A percentile compares a stretch with the other conserved stretches of the same genome.
These are phyloP conservation scores for Megatriorchis doriae DNA, from an alignment of 2,113 vertebrate genomes.

Conservation along the genomic window DNA sequence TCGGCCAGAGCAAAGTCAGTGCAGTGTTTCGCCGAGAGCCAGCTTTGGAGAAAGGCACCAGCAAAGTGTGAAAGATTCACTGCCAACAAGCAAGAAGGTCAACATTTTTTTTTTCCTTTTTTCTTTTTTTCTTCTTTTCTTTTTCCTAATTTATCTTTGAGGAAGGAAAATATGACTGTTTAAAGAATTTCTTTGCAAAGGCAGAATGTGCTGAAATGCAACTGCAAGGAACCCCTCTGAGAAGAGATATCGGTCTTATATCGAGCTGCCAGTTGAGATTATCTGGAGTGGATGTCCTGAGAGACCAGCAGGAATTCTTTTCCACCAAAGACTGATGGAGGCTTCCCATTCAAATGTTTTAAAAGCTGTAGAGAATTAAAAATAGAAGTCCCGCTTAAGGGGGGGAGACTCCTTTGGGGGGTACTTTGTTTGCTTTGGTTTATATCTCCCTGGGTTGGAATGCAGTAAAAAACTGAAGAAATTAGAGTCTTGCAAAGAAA, in stretches of 20 bases:
- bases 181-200: conserved; percentile 38
- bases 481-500: conserved; percentile 44
- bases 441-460: conserved; percentile 69
- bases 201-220: conserved; percentile 45
- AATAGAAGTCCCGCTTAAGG: conserved; percentile 57
- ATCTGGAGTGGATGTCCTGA: conserved; percentile 55
- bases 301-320: conserved; percentile 60
- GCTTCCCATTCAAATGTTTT: conserved; percentile 66
- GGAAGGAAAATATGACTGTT: neutral
- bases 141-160: neutral
- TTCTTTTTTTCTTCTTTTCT: neutral
- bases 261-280: conserved; percentile 54
- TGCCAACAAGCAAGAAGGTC: neutral
- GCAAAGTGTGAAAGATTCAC: neutral
- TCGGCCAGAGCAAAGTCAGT: neutral
- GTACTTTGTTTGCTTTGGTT: conserved; percentile 74
- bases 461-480: conserved; percentile 65
- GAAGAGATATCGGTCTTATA: conserved; percentile 21
- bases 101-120: neutral
- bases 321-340: conserved; percentile 61
- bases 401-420: conserved; percentile 67
- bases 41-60: neutral
- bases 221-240: conserved; percentile 48
- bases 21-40: neutral
- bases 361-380: conserved; percentile 78